These are phyloP conservation scores for Montipora cactus DNA, from an alignment of 64 coral and sea anemone genomes.

Conservation along the genomic window DNA sequence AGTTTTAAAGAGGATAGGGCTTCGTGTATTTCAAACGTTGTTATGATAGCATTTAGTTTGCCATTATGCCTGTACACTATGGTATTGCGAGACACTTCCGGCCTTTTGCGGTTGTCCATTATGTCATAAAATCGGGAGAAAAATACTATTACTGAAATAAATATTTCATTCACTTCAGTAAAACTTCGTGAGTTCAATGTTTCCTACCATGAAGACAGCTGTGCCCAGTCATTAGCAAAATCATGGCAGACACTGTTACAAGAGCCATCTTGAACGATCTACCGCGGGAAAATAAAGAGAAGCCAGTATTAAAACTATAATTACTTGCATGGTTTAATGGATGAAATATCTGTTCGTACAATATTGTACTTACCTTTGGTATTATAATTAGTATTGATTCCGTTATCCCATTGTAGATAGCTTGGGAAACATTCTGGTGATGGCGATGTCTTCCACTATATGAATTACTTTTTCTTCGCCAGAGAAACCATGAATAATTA, in stretches of 20 bases:
- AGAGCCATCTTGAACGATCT: not conserved
- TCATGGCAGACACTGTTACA: not conserved
- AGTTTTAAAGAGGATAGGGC: too few relatives aligned
- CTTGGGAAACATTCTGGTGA: too few relatives aligned
- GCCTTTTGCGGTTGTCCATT: slow-evolving; percentile 73
- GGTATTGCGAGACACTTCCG: not conserved
- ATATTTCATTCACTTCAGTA: not conserved
- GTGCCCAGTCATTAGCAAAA: not conserved
- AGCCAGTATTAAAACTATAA: not conserved
- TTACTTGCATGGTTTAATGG: too few relatives aligned
- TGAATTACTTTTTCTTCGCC: not conserved
- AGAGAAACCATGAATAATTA: slow-evolving; percentile 7
- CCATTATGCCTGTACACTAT: too few relatives aligned
- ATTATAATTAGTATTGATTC: not conserved
- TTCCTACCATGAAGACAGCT: not conserved
- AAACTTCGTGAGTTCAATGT: not conserved
- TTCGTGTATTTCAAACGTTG: too few relatives aligned
- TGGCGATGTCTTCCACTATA: not conserved
- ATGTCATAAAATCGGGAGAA: slow-evolving; percentile 26
- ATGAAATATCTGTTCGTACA: not conserved
- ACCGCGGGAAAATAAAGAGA: not conserved
- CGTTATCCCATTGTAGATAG: not conserved
- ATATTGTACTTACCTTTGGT: not conserved
- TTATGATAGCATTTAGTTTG: too few relatives aligned
- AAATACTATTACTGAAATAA: not conserved